Base-by-base conservation (phyloP, 2,888 invertebrate genomes). In the Conus canariensis region DNA sequence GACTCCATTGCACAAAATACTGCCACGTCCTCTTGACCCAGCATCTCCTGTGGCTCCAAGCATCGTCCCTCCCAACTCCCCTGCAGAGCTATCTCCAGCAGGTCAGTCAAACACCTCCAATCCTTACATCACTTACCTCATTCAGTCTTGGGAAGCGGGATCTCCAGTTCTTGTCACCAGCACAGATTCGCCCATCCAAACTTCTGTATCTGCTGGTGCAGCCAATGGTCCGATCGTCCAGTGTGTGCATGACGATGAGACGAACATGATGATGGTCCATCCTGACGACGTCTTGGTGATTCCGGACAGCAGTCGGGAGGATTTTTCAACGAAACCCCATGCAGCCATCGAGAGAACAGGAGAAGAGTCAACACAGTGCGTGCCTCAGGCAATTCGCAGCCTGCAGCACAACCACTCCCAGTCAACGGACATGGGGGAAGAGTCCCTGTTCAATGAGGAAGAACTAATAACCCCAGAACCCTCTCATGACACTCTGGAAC, bases 1-100 rank as follows among this genome's bases (percentile, higher is more conserved):
- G 25, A 25, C 86, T 9, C 30, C 59, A 19, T 60, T 16, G 45
- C 8, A 64, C 30, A 16, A 80, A 64, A 56, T 10, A 56, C 77
- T 30, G 60, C 67, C 64, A 16, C 45, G 45, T 16, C 60, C 64
- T 22, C n/a, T 58, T 19, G 19, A 30, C 4, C 45, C 74, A n/a
- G 70, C 58, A 16, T 74, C 58, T n/a, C 87, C 74, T 14, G 87
- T 19, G 22, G 12, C 25, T 74, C n/a, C 56, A 12, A 56, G 59
- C 58, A 6, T 25, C n/a, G 88, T 86, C 60, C 90, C 90, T 30
- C 90, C 90, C 30, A 90, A 88, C 82, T 90, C 90, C 14, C 90
- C 90, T 4, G 86, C 82, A 16, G 22, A 85, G 25, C 45, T 83
- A 19, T 83, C 82, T 56, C 82, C 82, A 58, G 82, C 80, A 88